Percentiles rank a stretch among this genome's conserved stretches.
These are phyloP conservation scores for Diorhabda sublineata DNA, from an alignment of 1,140 invertebrate species.

Conservation along the genomic window DNA sequence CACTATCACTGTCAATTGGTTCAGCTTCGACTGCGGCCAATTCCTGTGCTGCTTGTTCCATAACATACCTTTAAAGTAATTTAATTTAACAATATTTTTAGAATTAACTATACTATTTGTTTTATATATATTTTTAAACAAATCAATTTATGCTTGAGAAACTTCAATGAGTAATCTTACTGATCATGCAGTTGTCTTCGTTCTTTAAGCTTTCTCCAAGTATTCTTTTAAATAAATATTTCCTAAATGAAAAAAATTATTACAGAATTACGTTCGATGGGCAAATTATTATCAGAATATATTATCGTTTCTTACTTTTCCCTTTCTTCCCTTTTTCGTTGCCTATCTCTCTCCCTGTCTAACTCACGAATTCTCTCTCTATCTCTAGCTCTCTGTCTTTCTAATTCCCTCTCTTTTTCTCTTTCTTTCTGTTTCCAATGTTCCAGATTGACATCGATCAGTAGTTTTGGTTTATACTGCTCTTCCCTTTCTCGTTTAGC, in stretches of 20 bases:
- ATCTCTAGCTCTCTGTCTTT: slow-evolving; percentile 46
- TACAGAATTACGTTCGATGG: too few species aligned
- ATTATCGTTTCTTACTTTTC: slow-evolving; percentile 35
- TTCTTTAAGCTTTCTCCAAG: not conserved
- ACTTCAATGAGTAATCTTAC: not conserved
- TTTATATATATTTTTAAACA: not conserved
- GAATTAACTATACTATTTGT: not conserved
- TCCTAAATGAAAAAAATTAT: not conserved
- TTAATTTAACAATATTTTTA: not conserved
- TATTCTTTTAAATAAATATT: slow-evolving; percentile 6
- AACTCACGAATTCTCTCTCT: slow-evolving; percentile 51
- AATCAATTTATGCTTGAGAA: not conserved
- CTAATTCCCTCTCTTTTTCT: slow-evolving; percentile 52
- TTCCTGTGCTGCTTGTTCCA: slow-evolving; percentile 51
- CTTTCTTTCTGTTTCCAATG: slow-evolving; percentile 53
- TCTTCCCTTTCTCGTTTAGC: slow-evolving; percentile 74
- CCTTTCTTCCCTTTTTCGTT: slow-evolving; percentile 50
- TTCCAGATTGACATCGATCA: slow-evolving; percentile 64
- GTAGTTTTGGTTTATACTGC: slow-evolving; percentile 74
- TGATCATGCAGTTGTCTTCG: not conserved
- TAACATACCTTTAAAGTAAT: slow-evolving; percentile 44
- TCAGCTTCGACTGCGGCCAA: slow-evolving; percentile 62
- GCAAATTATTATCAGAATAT: too few species aligned
- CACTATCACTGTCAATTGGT: slow-evolving; percentile 62
- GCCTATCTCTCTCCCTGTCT: slow-evolving; percentile 51